Conservation (phyloP, 2,888 invertebrate genomes). For the Cremastinae sp. region DNA sequence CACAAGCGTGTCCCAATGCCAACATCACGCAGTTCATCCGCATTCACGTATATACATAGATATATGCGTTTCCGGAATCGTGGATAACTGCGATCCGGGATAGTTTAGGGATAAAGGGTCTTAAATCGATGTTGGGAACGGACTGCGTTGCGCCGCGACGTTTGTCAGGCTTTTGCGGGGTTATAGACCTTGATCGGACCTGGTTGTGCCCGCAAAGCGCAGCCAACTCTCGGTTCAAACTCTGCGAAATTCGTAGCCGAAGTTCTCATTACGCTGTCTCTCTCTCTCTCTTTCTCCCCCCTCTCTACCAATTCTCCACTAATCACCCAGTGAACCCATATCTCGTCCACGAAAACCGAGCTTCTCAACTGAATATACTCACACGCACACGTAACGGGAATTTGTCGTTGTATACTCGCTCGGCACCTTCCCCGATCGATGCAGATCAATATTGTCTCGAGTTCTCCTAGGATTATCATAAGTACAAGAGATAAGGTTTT, state of each 20-base stretch:
- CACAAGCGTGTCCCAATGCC: constrained; percentile 43
- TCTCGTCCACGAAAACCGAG: constrained; percentile 2
- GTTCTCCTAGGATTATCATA: constrained; percentile 60
- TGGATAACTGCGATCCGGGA: constrained; percentile 1
- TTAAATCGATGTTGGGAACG: background rate
- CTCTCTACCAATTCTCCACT: constrained; percentile 58
- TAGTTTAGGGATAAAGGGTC: constrained; percentile 10
- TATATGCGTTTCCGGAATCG: constrained; percentile 48
- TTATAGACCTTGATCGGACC: constrained; percentile 2
- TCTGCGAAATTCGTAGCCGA: constrained; percentile 64
- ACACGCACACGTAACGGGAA: constrained; percentile 25
- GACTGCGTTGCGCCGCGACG: background rate
- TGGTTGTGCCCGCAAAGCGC: constrained; percentile 57
- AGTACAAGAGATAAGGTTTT: constrained; percentile 9
- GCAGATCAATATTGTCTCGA: constrained; percentile 62
- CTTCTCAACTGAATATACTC: constrained; percentile 26
- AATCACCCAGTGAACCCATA: constrained; percentile 56
- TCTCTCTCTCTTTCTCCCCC: no score
- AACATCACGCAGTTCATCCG: constrained; percentile 22
- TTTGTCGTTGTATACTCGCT: background rate
- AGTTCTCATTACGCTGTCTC: constrained; percentile 66
- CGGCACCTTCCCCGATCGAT: constrained; percentile 55
- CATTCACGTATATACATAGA: constrained; percentile 20
- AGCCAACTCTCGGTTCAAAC: constrained; percentile 63
- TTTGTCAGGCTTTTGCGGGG: background rate